Base-by-base conservation (phyloP, 2,888 invertebrate genomes). In the Lobophora halterata region DNA sequence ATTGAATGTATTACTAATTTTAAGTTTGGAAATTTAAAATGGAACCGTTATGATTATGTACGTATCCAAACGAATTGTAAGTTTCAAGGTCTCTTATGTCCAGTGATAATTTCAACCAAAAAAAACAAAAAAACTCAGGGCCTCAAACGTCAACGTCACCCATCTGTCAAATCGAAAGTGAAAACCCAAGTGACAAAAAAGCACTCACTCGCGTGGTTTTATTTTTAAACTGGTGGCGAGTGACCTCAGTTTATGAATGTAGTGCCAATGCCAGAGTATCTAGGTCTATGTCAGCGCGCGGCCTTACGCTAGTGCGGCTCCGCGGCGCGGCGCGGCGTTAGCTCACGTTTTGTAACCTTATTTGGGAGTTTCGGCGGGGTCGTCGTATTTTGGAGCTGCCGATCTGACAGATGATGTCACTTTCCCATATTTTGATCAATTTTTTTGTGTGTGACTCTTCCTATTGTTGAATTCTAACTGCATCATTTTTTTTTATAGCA, bases 201-300 rank as follows among this genome's bases (percentile, higher is more conserved):
- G 54, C 59, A 69, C 62, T 61, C 56, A 63, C 65, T 52, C 52
- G 55, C 47, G 54, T 58, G 56, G 71, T 69, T 74, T 76, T 85
- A 83, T 85, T 80, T 86, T 85, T 82, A 83, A 75, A 79, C 72
- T 63, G 61, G 71, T 66, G 72, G 67, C 77, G 67, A 68, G 65
- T 78, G 85, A 82, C 85, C 86, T 86, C 71, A 72, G 78, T 67
- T 68, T 66, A 70, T 79, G 83, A 87, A 87, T 87, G 86, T 85
- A 87, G 86, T 87, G 85, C 86, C 86, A 87, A 87, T 87, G 86
- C 83, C 86, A 68, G 65, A 52, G 69, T 75, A 87, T 68, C 79
- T 86, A 76, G 86, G 86, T 87, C 86, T 87, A 78, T 87, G 86
- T 85, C 86, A 83, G 64, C 56, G 68, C 57, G 62, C 68, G 85